A percentile compares a stretch with the other conserved stretches of the same genome.
Conservation (phyloP, 2,113 vertebrate species). For the Phaethornis superciliosus region DNA sequence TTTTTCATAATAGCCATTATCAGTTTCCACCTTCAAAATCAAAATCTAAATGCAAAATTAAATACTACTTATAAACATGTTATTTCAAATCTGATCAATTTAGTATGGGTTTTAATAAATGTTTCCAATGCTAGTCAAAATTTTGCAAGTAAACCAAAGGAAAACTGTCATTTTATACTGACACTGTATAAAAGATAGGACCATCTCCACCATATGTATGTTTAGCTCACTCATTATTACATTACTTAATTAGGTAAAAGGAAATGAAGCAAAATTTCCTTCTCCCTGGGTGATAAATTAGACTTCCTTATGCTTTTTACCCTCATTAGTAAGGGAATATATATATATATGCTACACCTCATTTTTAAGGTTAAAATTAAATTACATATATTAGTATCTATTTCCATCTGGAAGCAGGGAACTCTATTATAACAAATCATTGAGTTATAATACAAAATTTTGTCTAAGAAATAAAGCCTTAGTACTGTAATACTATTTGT, state of each 20-base stretch:
- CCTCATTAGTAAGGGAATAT: not conserved
- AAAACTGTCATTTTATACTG: constrained; percentile 52
- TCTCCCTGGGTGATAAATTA: constrained; percentile 24
- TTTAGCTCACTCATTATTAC: constrained; percentile 43
- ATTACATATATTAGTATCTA: not conserved
- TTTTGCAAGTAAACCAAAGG: constrained; percentile 59
- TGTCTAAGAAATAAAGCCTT: not conserved
- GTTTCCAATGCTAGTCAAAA: constrained; percentile 41
- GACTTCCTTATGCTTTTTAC: constrained; percentile 5
- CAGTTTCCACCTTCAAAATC: constrained; percentile 26
- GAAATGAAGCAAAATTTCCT: constrained; percentile 45
- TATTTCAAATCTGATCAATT: constrained; percentile 50
- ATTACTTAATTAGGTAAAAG: constrained; percentile 68
- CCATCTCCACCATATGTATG: not conserved
- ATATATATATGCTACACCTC: not conserved
- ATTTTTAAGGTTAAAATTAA: constrained; percentile 39
- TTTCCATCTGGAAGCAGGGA: not conserved
- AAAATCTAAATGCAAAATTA: constrained; percentile 13
- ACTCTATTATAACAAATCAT: not conserved
- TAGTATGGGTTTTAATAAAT: constrained; percentile 22
- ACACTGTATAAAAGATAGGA: not conserved
- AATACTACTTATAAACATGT: constrained; percentile 29
- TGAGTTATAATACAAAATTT: constrained; percentile 3
- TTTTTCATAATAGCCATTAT: not conserved
- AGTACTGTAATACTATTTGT: not conserved